A percentile compares a stretch with the other conserved stretches of the same genome.
Conservation (phyloP, 2,797 vertebrate species). For the Microchirus variegatus region DNA sequence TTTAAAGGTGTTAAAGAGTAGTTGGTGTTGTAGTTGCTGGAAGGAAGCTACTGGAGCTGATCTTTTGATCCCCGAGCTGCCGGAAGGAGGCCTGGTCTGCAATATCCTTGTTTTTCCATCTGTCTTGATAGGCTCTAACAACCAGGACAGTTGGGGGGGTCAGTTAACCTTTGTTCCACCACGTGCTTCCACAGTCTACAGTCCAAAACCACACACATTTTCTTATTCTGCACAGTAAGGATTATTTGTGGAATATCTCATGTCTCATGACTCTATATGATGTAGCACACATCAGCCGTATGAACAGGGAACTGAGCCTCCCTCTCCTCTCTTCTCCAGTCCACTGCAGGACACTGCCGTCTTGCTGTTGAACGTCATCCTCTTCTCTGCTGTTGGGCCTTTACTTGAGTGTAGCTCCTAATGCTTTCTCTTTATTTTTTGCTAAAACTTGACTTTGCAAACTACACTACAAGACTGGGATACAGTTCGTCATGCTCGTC, state of each 20-base stretch:
- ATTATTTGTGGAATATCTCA: too few relatives aligned
- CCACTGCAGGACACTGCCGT: conserved; percentile 49
- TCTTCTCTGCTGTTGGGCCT: conserved; percentile 41
- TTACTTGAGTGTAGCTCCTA: conserved; percentile 4
- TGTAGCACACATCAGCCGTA: conserved; percentile 27
- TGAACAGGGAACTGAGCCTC: conserved; percentile 68
- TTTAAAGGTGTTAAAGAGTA: conserved; percentile 42
- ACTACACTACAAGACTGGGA: too few relatives aligned
- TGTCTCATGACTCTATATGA: too few relatives aligned
- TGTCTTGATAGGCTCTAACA: conserved; percentile 68
- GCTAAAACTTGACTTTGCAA: too few relatives aligned
- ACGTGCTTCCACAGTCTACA: too few relatives aligned
- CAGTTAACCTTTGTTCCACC: too few relatives aligned
- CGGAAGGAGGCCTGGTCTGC: conserved; percentile 67
- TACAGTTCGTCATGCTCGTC: too few relatives aligned
- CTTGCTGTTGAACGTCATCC: conserved; percentile 41
- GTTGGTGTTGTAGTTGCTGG: conserved; percentile 52
- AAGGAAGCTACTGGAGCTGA: conserved; percentile 50
- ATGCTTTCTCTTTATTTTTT: conserved; percentile 7
- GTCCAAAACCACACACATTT: too few relatives aligned
- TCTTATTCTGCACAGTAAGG: too few relatives aligned
- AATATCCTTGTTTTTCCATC: conserved; percentile 73
- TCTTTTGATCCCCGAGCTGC: conserved; percentile 46
- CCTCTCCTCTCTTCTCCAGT: conserved; percentile 10
- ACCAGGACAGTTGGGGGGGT: conserved; percentile 64